Conservation (phyloP, 2,797 vertebrate species). For the Australoheros facetus region DNA sequence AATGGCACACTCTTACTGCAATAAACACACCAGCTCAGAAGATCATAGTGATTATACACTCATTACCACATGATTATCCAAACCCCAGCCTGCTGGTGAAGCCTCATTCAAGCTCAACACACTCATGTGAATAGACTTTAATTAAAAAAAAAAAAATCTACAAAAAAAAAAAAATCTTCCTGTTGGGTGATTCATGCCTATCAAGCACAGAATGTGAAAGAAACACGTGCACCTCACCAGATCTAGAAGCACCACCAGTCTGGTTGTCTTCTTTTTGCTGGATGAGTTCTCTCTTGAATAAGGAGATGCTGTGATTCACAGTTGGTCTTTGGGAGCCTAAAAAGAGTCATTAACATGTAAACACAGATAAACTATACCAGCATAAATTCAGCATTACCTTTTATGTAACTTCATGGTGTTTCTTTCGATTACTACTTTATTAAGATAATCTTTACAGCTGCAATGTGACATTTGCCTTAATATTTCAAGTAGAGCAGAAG, state of each 20-base stretch:
- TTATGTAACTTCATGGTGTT: neutral
- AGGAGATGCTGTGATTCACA: conserved; percentile 35
- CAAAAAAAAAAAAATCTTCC: neutral
- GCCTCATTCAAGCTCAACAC: neutral
- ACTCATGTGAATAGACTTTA: neutral
- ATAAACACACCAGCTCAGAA: neutral
- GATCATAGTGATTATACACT: neutral
- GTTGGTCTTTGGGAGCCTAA: conserved; percentile 33
- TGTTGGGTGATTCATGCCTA: neutral
- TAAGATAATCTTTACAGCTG: neutral
- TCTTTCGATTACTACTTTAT: neutral
- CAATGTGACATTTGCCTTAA: neutral
- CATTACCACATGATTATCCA: neutral
- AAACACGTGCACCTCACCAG: conserved; percentile 64
- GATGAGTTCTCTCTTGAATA: conserved; percentile 68
- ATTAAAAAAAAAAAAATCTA: neutral
- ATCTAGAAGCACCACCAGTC: conserved; percentile 56
- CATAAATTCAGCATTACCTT: neutral
- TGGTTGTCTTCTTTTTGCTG: conserved; percentile 66
- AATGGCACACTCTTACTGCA: neutral
- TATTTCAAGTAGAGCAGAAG: neutral
- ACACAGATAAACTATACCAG: neutral
- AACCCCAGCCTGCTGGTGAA: neutral
- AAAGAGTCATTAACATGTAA: neutral
- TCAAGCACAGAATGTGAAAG: neutral